Base-by-base conservation (phyloP, 2,888 invertebrate genomes). In the Trissolcus japonicus region DNA sequence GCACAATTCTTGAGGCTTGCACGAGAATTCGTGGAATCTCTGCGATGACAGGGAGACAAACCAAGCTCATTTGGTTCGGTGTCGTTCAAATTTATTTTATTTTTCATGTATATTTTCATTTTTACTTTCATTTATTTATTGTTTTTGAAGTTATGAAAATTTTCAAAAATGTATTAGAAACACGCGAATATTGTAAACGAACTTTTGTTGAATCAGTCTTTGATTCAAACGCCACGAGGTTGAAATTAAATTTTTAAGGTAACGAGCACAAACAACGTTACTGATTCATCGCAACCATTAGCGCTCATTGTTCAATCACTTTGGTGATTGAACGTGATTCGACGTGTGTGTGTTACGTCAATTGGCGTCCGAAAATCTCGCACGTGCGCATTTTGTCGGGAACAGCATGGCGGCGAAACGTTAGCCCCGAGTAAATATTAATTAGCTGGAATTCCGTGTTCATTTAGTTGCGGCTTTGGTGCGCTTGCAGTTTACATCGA, bases 391-490 rank as follows among this genome's bases (percentile, higher is more conserved):
- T 53, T 63, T 72, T 67, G 41, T 59, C 40, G 62, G 50, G 67
- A 68, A 67, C 79, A 80, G 76, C 66, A 82, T 82, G 83, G 82
- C 82, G 83, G 83, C 81, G 86, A 81, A 82, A 85, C 86, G 86
- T 87, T 87, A 83, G 85, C 86, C 77, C 83, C 84, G 84, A 83
- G 86, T 87, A 88, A 88, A 89, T 89, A 89, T 88, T 89, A 88
- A 89, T 88, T 88, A 89, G 85, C 85, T 81, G 80, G n/a, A 82
- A 59, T 79, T 76, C 83, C 80, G 84, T 83, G 86, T 85, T 87
- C 85, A 87, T 87, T 86, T 87, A 82, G 84, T 84, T 86, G 81
- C 74, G 79, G 76, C 80, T 80, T 81, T 77, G 65, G 79, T 74
- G 72, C 62, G 72, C 65, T 55, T 41, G 21, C 41, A 51, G 54